Conservation (phyloP, 2,888 invertebrate genomes). For the Rhaphigaster nebulosa region DNA sequence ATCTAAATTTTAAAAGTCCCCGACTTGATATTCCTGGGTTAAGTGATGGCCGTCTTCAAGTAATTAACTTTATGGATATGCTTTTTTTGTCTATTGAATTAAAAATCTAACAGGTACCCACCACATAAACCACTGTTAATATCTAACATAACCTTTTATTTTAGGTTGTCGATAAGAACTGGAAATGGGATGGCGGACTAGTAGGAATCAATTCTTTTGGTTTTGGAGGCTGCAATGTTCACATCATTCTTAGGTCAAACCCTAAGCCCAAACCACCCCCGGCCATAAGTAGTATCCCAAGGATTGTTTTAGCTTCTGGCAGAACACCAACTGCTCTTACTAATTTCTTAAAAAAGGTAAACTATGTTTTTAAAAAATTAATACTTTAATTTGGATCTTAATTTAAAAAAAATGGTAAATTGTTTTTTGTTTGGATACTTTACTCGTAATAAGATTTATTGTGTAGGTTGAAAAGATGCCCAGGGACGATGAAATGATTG, state of each 20-base stretch:
- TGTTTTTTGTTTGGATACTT: no score
- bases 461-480: constrained; percentile 68
- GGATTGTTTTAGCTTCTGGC: constrained; percentile 85
- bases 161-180: constrained; percentile 85
- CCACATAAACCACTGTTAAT: not conserved
- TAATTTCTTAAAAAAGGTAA: constrained; percentile 75
- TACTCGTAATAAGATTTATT: not conserved
- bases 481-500: constrained; percentile 81
- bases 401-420: no score
- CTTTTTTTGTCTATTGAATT: not conserved
- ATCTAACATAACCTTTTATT: not conserved
- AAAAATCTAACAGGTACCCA: not conserved
- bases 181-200: constrained; percentile 91
- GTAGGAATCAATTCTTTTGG: constrained; percentile 97
- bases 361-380: not conserved
- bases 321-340: constrained; percentile 86
- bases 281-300: constrained; percentile 75
- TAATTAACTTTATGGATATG: constrained; percentile 66
- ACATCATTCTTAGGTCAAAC: constrained; percentile 86
- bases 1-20: constrained; percentile 89
- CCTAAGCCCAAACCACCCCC: constrained; percentile 77
- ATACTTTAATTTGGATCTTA: not conserved
- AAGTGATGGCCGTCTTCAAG: constrained; percentile 86
- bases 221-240: constrained; percentile 97
- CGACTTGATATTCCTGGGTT: constrained; percentile 93